These are phyloP conservation scores for Lumbricus terrestris DNA, from an alignment of 2,888 invertebrate genomes.

Conservation along the genomic window DNA sequence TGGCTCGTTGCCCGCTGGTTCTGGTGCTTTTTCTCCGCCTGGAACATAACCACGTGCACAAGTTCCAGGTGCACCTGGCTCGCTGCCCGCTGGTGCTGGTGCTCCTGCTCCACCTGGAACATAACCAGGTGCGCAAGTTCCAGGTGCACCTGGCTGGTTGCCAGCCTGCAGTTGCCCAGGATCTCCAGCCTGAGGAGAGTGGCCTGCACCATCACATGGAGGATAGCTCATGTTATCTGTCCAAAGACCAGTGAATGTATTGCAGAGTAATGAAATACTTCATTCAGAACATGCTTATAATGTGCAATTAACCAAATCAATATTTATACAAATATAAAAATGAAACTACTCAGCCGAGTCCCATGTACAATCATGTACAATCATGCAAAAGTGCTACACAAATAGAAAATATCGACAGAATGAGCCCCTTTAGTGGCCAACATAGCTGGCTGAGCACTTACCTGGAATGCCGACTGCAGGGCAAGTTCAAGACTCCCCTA, in stretches of 20 bases:
- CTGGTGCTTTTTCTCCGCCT: too few species aligned
- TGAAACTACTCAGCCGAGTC: not conserved
- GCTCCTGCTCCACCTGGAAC: not conserved
- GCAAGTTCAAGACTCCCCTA: not conserved
- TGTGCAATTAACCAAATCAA: not conserved
- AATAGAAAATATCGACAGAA: not conserved
- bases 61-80: not conserved
- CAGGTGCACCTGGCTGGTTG: not conserved
- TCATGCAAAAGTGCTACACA: not conserved
- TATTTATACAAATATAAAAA: not conserved
- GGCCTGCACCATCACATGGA: not conserved
- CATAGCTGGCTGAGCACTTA: not conserved
- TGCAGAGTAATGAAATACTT: not conserved
- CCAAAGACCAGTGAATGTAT: not conserved
- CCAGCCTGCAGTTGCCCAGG: not conserved
- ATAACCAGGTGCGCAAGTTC: not conserved
- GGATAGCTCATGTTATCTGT: constrained; percentile 14
- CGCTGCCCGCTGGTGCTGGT: not conserved
- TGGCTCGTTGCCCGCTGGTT: too few species aligned
- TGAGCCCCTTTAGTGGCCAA: not conserved
- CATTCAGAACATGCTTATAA: not conserved
- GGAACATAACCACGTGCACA: not conserved
- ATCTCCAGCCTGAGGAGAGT: not conserved
- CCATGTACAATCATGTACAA: not conserved
- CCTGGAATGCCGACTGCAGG: not conserved